Conservation (phyloP, 2,888 invertebrate genomes). For the Rhabditoides inermis region DNA sequence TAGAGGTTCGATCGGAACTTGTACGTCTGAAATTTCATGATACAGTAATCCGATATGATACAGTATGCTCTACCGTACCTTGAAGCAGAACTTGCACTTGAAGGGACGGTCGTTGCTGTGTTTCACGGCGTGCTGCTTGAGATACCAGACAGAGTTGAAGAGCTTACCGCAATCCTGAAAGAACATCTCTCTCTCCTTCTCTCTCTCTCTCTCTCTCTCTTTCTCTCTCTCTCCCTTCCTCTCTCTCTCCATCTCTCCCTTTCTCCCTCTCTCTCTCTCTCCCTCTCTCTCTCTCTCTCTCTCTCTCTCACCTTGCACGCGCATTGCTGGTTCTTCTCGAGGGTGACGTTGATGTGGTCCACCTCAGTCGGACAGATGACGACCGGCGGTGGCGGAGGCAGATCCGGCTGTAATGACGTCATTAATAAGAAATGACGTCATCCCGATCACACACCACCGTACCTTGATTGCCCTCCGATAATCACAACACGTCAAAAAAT, state of each 20-base stretch:
- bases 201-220: too few relatives aligned
- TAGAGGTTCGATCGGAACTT: conserved; percentile 52
- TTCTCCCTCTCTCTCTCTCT: too few relatives aligned
- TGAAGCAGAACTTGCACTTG: conserved; percentile 51
- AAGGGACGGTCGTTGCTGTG: conserved; percentile 52
- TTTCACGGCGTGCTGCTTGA: conserved; percentile 51
- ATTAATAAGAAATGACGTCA: too few relatives aligned
- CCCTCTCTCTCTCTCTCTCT: too few relatives aligned
- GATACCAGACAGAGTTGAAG: conserved; percentile 50
- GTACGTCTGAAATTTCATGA: conserved; percentile 38
- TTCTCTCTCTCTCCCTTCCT: too few relatives aligned
- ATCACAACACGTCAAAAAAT: too few relatives aligned
- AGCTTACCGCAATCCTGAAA: conserved; percentile 47
- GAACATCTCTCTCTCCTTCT: neutral
- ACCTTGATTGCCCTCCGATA: too few relatives aligned
- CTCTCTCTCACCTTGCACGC: conserved; percentile 37
- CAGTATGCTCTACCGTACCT: conserved; percentile 18
- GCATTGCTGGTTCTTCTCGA: conserved; percentile 51
- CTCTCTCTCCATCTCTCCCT: too few relatives aligned
- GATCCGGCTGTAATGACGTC: conserved; percentile 29
- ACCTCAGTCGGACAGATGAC: conserved; percentile 49
- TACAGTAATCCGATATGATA: neutral
- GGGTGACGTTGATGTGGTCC: conserved; percentile 43
- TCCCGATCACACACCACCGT: too few relatives aligned
- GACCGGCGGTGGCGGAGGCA: conserved; percentile 46